phyloP scores from a whole-genome alignment of 2,888 invertebrate species.

The Coelogynopora nodosa region DNA sequence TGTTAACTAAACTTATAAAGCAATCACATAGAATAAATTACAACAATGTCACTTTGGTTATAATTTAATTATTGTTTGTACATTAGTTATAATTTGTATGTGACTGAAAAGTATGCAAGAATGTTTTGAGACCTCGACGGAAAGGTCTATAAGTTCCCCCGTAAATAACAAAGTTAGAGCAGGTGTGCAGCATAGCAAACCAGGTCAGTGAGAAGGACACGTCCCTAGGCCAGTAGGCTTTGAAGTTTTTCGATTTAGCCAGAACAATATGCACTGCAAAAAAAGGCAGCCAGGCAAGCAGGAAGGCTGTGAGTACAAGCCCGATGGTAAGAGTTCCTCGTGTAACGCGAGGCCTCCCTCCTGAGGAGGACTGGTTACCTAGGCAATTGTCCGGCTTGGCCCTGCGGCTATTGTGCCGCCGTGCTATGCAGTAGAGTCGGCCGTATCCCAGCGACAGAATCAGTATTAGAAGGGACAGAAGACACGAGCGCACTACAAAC shows the following conservation, averaged over 20 bases:
- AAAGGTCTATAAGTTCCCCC: slow-evolving; percentile 43
- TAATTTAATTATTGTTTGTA: no score
- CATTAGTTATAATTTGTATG: no score
- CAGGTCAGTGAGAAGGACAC: slow-evolving; percentile 35
- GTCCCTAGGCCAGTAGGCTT: neutral
- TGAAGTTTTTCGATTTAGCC: neutral
- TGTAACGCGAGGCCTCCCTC: neutral
- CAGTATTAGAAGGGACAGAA: slow-evolving; percentile 1
- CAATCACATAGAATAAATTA: no score
- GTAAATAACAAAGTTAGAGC: slow-evolving; percentile 40
- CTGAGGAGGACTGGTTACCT: neutral
- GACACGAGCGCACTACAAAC: slow-evolving; percentile 21
- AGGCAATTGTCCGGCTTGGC: neutral
- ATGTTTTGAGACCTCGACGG: slow-evolving; percentile 32
- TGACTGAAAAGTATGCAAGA: slow-evolving; percentile 10
- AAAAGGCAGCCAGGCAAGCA: slow-evolving; percentile 39
- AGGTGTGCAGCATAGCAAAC: slow-evolving; percentile 43
- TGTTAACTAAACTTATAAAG: no score
- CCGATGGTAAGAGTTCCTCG: slow-evolving; percentile 34
- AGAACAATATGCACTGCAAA: slow-evolving; percentile 33
- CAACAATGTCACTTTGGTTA: no score
- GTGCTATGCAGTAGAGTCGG: slow-evolving; percentile 34
- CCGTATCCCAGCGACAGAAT: slow-evolving; percentile 40
- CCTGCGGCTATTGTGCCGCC: neutral
- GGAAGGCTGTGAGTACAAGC: slow-evolving; percentile 19